Percentiles rank a stretch among this genome's conserved stretches.
Evolutionary conservation across 2,113 vertebrate species (phyloP).

Genomic region (Erythrocercus mccallii): DNA sequence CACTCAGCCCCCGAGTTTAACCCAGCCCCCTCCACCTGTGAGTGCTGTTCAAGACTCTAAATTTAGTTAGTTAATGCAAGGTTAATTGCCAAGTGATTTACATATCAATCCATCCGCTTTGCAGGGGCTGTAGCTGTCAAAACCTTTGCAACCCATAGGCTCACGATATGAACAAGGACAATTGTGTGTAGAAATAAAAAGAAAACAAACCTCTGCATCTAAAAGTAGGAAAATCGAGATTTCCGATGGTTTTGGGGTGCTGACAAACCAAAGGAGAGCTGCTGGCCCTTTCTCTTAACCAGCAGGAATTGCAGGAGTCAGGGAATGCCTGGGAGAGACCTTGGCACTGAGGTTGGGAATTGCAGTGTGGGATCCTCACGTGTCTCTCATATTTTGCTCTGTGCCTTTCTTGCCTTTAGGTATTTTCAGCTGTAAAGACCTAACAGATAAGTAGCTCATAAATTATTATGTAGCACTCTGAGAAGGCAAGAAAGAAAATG

Average conservation of each 20-base stretch:
- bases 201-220: not conserved
- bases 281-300: not conserved
- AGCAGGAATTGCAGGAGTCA: not conserved
- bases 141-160: not conserved
- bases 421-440: not conserved
- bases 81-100: not conserved
- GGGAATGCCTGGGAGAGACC: accelerated
- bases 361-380: accelerated
- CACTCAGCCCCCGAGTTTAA: not conserved
- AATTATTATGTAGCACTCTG: not conserved
- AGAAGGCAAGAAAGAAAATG: not conserved
- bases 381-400: not conserved
- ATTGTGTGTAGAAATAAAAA: not conserved
- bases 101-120: not conserved
- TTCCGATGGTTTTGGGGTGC: not conserved
- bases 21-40: not conserved
- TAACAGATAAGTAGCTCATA: not conserved
- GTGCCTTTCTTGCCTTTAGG: not conserved
- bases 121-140: not conserved
- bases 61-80: not conserved
- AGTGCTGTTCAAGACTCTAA: not conserved
- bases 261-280: not conserved
- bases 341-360: not conserved
- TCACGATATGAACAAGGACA: not conserved
- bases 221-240: not conserved